A percentile compares a stretch with the other conserved stretches of the same genome.
Evolutionary conservation across 2,797 vertebrate species (phyloP).

Genomic region (Poeciliopsis turneri): DNA sequence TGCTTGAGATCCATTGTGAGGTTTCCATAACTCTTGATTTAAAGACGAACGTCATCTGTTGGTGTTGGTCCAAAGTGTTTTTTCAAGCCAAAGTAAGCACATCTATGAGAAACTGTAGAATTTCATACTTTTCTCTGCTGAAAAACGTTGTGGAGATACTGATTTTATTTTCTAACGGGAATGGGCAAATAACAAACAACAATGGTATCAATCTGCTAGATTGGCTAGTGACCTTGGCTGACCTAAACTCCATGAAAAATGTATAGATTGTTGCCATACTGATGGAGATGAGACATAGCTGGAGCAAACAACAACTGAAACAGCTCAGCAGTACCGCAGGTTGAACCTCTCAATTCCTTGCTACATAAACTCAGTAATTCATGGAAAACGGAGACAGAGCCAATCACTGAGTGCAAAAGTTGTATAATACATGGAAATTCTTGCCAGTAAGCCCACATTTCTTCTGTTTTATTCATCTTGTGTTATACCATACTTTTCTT

Average conservation of each 20-base stretch:
- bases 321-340: neutral
- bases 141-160: neutral
- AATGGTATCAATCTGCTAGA: neutral
- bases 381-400: neutral
- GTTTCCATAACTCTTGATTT: neutral
- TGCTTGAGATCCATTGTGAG: neutral
- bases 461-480: neutral
- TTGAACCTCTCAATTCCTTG: too few species aligned
- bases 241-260: neutral
- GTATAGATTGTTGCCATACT: neutral
- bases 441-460: neutral
- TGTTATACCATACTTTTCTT: too few species aligned
- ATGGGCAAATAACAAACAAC: neutral
- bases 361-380: neutral
- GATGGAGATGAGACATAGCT: neutral
- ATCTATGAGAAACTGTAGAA: neutral
- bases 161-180: neutral
- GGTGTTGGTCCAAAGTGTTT: neutral
- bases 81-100: neutral
- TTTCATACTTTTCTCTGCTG: neutral
- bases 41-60: neutral
- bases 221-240: neutral
- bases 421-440: neutral
- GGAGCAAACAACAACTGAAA: neutral
- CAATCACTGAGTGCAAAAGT: neutral